Conservation (phyloP, 2,113 vertebrate species). For the Cygnus buccinator region DNA sequence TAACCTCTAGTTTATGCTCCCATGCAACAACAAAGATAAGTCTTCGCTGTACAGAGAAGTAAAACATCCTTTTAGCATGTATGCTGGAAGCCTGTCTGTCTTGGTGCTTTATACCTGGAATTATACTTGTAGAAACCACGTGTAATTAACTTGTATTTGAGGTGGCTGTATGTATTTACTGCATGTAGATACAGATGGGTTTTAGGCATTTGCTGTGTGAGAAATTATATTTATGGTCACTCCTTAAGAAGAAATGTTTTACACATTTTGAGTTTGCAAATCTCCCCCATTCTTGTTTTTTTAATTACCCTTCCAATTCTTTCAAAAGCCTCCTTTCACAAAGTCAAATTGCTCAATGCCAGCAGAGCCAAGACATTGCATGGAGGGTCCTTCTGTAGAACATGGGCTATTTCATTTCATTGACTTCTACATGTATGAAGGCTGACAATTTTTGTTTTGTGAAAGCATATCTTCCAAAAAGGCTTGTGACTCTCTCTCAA, state of each 20-base stretch:
- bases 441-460: background rate
- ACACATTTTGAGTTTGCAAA: background rate
- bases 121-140: background rate
- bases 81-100: background rate
- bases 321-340: background rate
- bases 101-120: background rate
- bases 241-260: background rate
- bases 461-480: background rate
- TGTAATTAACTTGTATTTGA: background rate
- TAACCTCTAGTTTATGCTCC: background rate
- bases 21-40: background rate
- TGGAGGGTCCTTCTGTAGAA: background rate
- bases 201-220: background rate
- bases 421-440: background rate
- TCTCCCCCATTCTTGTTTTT: background rate
- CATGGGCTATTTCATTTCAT: background rate
- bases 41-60: background rate
- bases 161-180: background rate
- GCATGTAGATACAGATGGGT: background rate
- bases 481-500: background rate
- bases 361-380: background rate
- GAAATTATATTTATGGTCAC: background rate
- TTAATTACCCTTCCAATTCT: background rate
- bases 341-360: background rate
- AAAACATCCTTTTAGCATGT: background rate